These are phyloP conservation scores for Athene noctua DNA, from an alignment of 2,113 vertebrate genomes.

Conservation along the genomic window DNA sequence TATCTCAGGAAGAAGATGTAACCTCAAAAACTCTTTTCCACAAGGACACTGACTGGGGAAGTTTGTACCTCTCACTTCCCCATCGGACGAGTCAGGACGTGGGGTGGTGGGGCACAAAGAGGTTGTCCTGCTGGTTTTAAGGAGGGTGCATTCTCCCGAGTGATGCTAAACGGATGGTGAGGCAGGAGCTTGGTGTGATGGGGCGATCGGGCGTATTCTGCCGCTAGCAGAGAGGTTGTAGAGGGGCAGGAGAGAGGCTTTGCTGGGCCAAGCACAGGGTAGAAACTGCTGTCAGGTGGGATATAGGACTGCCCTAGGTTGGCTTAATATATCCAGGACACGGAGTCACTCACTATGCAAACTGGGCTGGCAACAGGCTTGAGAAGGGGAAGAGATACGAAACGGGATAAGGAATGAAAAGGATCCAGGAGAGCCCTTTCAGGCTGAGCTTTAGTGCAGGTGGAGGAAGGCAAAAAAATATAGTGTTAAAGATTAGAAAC, in stretches of 20 bases:
- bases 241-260: neutral
- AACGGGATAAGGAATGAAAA: fast-evolving
- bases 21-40: neutral
- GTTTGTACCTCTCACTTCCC: neutral
- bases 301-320: neutral
- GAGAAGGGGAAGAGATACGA: neutral
- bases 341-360: neutral
- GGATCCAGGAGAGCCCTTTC: neutral
- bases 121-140: neutral
- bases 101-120: neutral
- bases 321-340: neutral
- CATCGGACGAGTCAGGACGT: fast-evolving
- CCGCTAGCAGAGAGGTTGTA: neutral
- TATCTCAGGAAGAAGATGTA: neutral
- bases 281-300: neutral
- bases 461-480: neutral
- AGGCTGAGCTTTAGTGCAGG: neutral
- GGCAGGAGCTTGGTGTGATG: neutral
- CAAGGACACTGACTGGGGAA: neutral
- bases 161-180: neutral
- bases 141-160: neutral
- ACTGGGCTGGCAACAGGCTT: neutral
- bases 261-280: neutral
- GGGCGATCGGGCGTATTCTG: neutral
- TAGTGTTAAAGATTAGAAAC: neutral